Evolutionary conservation across 2,888 invertebrate species (phyloP), one percentile per base, ranked within the genome.

Genomic region (Encarsia formosa): DNA sequence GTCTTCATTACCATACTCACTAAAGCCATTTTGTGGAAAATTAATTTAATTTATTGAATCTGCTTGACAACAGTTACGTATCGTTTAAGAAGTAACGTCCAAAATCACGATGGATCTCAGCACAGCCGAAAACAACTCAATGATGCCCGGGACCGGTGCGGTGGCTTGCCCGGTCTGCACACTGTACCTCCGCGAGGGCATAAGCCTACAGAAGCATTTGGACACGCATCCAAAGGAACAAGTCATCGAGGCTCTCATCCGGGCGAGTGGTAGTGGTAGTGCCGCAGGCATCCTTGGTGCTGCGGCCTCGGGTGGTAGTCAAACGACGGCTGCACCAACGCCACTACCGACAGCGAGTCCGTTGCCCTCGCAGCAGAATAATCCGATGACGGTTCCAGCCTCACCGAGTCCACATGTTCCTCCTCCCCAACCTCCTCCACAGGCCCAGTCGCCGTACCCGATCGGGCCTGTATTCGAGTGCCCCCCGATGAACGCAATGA

Each of bases 201-300:
- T 91, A 77, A 83, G 86, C 54, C 76, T 91, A 62, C 87, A 88
- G 70, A 82, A 82, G 59, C 91, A 91, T 72, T 78, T 91, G 72
- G 85, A 88, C 68, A 90, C 89, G 22, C 91, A 91, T 77, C 90
- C 91, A 35, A 91, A 91, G 74, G 90, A 90, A 64, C 89, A 89
- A 75, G 89, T 91, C 44, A 91, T 91, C 63, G 88, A 85, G 71
- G 91, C 91, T 20, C 77, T 91, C 58, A 78, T 81, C 57, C 75
- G 76, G 57, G 78, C 77, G 48, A 75, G 74, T 59, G 67, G 68
- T 54, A 70, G 66, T 57, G 43, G 53, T 49, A 18, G 39, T 5
- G 54, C 45, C n/a, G 29, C 20, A 3, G 49, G 45, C 39, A 16
- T 56, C 41, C 51, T 53, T 13, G 51, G 32, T 35, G 49, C 42